These are phyloP conservation scores for Procambarus virginalis DNA, from an alignment of 1,140 invertebrate genomes.

Conservation along the genomic window DNA sequence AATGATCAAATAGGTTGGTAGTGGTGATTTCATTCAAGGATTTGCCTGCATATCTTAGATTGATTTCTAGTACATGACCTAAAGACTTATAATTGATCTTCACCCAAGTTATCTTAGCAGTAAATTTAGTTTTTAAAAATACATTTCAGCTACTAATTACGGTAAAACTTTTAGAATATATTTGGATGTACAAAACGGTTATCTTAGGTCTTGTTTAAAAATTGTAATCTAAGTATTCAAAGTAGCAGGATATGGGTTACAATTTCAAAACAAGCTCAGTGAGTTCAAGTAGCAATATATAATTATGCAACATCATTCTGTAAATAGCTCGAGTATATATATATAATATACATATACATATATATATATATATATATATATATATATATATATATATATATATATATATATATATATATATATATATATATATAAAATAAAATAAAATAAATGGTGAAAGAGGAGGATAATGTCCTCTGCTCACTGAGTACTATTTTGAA, in stretches of 20 bases:
- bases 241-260: constrained; percentile 40
- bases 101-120: not conserved
- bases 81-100: constrained; percentile 19
- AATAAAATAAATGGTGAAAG: no score
- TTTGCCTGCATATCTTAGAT: constrained; percentile 37
- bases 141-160: not conserved
- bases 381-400: no score
- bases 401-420: no score
- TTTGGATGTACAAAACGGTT: constrained; percentile 39
- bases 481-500: no score
- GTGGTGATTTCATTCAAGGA: constrained; percentile 24
- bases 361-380: no score
- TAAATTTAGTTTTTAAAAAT: not conserved
- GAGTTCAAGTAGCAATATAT: constrained; percentile 18
- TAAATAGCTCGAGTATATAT: not conserved
- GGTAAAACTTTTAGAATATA: not conserved
- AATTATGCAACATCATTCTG: constrained; percentile 6
- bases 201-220: constrained; percentile 42
- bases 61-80: constrained; percentile 41
- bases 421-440: no score
- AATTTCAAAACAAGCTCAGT: constrained; percentile 55
- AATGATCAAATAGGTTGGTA: constrained; percentile 24
- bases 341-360: no score
- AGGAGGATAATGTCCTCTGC: no score
- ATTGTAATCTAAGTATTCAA: constrained; percentile 36